Percentiles rank a stretch among this genome's conserved stretches.
Evolutionary conservation across 2,797 vertebrate genomes (phyloP).

Genomic region (Clarias laeviceps): DNA sequence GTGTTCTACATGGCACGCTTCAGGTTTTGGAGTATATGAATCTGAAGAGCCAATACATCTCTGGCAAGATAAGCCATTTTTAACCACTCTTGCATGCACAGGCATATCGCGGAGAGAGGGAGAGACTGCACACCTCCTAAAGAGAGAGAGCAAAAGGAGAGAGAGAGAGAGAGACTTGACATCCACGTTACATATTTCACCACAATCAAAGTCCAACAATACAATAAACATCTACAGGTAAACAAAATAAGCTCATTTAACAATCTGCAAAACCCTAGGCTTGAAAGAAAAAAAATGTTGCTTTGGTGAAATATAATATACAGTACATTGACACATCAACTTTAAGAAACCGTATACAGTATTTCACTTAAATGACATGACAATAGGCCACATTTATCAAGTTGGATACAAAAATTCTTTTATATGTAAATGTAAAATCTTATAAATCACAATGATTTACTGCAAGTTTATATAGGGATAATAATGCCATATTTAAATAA

Average conservation of each 20-base stretch:
- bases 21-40: conserved; percentile 78
- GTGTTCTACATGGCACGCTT: conserved; percentile 61
- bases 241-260: conserved; percentile 20
- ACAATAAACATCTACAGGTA: conserved; percentile 30
- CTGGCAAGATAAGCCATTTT: conserved; percentile 79
- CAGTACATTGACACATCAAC: background rate
- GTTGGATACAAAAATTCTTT: background rate
- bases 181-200: conserved; percentile 28
- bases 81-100: conserved; percentile 69
- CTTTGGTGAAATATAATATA: background rate
- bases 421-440: background rate
- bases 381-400: background rate
- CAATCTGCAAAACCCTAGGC: background rate
- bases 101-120: conserved; percentile 75
- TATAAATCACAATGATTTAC: too few relatives aligned
- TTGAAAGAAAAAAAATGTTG: background rate
- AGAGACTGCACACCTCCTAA: conserved; percentile 63
- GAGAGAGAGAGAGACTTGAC: conserved; percentile 24
- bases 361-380: conserved; percentile 2
- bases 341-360: background rate
- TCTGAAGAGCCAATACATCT: conserved; percentile 79
- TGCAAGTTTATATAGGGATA: too few relatives aligned
- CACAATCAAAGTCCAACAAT: conserved; percentile 47
- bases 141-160: conserved; percentile 52
- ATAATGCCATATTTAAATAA: background rate